Evolutionary conservation across 2,797 vertebrate genomes (phyloP).

Genomic region (Margarornis squamiger): DNA sequence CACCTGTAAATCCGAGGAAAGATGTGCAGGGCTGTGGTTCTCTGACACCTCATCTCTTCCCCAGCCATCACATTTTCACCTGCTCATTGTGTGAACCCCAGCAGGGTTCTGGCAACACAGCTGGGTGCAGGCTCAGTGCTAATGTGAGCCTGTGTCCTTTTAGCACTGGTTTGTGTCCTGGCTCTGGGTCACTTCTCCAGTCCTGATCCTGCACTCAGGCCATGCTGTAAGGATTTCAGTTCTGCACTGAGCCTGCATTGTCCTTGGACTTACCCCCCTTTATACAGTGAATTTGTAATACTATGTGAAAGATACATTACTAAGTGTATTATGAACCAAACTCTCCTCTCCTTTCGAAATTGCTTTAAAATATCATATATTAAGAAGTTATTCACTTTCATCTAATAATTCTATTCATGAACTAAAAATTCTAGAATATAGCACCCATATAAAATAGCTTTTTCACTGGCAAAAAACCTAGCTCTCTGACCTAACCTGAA

Average conservation of each 20-base stretch:
- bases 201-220: neutral
- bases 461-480: neutral
- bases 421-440: neutral
- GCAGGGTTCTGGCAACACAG: neutral
- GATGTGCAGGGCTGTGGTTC: neutral
- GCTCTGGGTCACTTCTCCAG: neutral
- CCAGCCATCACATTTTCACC: slow-evolving; percentile 26
- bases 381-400: neutral
- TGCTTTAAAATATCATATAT: neutral
- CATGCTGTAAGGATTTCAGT: rapidly evolving
- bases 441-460: neutral
- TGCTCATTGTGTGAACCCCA: slow-evolving; percentile 23
- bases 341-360: neutral
- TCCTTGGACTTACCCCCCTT: neutral
- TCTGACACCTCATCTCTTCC: slow-evolving; percentile 8
- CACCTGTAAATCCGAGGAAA: slow-evolving; percentile 36
- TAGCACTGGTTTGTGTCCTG: neutral
- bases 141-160: neutral
- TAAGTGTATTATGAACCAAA: neutral
- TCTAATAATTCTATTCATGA: neutral
- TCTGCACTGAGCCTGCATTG: neutral
- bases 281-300: neutral
- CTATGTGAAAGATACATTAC: neutral
- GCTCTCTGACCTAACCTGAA: neutral
- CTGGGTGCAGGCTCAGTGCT: neutral